A percentile compares a stretch with the other conserved stretches of the same genome.
These are phyloP conservation scores for Tipula unca DNA, from an alignment of 2,888 invertebrate genomes.

Conservation along the genomic window DNA sequence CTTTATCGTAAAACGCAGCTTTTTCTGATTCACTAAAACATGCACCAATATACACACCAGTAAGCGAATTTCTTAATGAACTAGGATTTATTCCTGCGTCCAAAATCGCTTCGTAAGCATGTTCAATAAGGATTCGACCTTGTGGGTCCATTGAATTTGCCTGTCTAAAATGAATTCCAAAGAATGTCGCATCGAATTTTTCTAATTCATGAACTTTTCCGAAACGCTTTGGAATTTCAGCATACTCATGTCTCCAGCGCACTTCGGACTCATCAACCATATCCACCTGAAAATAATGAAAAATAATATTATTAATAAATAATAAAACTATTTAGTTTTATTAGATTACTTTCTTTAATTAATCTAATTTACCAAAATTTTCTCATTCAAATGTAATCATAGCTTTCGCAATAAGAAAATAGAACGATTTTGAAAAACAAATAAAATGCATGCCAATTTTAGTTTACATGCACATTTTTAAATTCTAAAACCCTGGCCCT, in stretches of 20 bases:
- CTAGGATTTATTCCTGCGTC: too few relatives aligned
- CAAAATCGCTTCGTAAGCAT: constrained; percentile 45
- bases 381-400: too few relatives aligned
- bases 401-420: too few relatives aligned
- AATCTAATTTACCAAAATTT: too few relatives aligned
- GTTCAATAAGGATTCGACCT: constrained; percentile 67
- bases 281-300: constrained; percentile 30
- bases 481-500: too few relatives aligned
- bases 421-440: too few relatives aligned
- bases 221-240: constrained; percentile 63
- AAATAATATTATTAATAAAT: constrained; percentile 56
- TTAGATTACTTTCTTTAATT: too few relatives aligned
- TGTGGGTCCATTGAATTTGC: constrained; percentile 71
- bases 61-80: constrained; percentile 29
- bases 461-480: too few relatives aligned
- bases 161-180: constrained; percentile 66
- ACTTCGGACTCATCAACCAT: constrained; percentile 51
- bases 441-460: too few relatives aligned
- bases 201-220: constrained; percentile 62
- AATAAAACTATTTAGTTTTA: too few relatives aligned
- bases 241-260: constrained; percentile 65
- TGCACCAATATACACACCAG: constrained; percentile 66
- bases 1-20: constrained; percentile 56
- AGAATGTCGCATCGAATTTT: constrained; percentile 70
- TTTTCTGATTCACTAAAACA: constrained; percentile 65